These are phyloP conservation scores for Todiramphus saurophagus DNA, from an alignment of 2,113 vertebrate genomes.

Conservation along the genomic window DNA sequence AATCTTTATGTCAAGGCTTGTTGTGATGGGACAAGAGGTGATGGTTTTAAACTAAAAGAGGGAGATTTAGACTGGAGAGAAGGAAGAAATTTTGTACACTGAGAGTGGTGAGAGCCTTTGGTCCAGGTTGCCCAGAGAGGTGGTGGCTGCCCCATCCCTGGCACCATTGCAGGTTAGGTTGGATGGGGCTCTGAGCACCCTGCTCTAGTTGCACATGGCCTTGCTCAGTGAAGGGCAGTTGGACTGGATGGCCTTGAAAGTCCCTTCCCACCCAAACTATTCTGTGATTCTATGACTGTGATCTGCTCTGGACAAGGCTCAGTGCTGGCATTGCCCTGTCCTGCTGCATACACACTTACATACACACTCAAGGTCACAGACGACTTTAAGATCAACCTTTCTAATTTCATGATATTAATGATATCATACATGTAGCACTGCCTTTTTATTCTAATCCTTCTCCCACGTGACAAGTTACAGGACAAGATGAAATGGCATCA, in stretches of 20 bases:
- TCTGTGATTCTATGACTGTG: too few species aligned
- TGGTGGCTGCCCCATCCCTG: neutral
- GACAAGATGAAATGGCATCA: too few species aligned
- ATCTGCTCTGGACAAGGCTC: neutral
- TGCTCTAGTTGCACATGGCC: too few species aligned
- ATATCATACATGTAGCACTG: too few species aligned
- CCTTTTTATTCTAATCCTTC: neutral
- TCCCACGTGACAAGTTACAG: too few species aligned
- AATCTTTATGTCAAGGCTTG: neutral
- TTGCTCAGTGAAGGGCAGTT: too few species aligned
- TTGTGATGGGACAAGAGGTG: neutral
- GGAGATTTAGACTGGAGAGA: neutral
- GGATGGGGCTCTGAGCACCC: too few species aligned
- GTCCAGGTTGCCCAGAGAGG: neutral
- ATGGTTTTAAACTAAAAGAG: neutral
- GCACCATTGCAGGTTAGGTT: neutral
- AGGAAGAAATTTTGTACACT: neutral
- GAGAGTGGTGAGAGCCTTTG: neutral
- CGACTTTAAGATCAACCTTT: neutral
- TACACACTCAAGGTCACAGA: rapidly evolving
- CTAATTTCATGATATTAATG: neutral
- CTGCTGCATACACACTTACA: too few species aligned
- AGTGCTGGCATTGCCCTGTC: neutral
- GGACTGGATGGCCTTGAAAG: too few species aligned
- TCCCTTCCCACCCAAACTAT: too few species aligned